phyloP scores from a whole-genome alignment of 2,113 vertebrate genomes.

The Archocentrus centrarchus region DNA sequence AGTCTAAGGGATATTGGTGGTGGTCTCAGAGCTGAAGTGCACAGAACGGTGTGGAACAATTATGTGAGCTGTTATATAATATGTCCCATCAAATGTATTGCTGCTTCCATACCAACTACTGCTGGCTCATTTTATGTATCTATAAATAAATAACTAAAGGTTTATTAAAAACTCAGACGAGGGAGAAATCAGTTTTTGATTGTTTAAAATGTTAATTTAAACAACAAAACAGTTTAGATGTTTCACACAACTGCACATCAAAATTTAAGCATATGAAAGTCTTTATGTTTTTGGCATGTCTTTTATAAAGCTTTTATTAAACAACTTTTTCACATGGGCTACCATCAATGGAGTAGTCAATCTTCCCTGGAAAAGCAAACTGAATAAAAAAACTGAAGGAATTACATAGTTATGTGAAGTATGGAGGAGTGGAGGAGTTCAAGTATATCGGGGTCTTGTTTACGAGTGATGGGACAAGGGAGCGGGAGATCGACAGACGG shows the following conservation, averaged over 20 bases:
- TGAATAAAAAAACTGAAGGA: slow-evolving; percentile 13
- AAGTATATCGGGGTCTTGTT: no score
- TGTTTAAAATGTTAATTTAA: slow-evolving; percentile 24
- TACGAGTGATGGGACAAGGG: no score
- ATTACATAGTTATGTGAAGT: slow-evolving; percentile 17
- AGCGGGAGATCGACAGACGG: no score
- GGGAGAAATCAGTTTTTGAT: slow-evolving; percentile 32
- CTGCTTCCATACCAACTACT: slow-evolving; percentile 48
- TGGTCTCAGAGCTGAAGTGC: slow-evolving; percentile 31
- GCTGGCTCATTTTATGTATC: slow-evolving; percentile 57
- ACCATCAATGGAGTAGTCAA: background rate
- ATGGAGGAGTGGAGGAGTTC: no score
- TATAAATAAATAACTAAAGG: slow-evolving; percentile 62
- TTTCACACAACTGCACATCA: background rate
- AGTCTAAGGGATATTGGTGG: slow-evolving; percentile 31
- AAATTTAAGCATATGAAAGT: background rate
- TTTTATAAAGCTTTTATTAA: slow-evolving; percentile 21
- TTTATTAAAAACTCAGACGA: slow-evolving; percentile 29
- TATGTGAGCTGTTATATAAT: slow-evolving; percentile 56
- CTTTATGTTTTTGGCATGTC: background rate
- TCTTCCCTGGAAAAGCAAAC: background rate
- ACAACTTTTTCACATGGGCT: background rate
- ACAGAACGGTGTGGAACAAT: slow-evolving; percentile 52
- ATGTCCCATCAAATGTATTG: slow-evolving; percentile 57
- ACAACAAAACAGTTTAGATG: slow-evolving; percentile 9